Evolutionary conservation across 2,888 invertebrate genomes (phyloP).

Genomic region (Drosophila anomalipes): DNA sequence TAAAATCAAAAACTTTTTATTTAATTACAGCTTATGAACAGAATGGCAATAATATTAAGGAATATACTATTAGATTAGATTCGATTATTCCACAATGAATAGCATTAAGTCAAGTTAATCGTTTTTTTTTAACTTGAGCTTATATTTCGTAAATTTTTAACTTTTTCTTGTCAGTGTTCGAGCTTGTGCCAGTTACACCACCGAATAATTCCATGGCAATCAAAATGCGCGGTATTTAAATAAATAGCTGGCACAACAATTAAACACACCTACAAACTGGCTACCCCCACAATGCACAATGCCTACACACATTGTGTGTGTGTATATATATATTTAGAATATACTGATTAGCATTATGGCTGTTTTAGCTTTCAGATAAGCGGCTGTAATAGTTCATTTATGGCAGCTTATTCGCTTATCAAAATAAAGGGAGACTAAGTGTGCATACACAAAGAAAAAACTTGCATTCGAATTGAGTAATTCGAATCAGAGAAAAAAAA

Average conservation of each 20-base stretch:
- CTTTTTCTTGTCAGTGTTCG: neutral
- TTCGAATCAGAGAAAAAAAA: neutral
- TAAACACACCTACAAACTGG: neutral
- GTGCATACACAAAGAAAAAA: neutral
- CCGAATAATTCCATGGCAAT: neutral
- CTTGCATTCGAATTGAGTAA: neutral
- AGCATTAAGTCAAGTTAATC: neutral
- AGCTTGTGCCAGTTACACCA: neutral
- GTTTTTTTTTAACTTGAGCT: neutral
- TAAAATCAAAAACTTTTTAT: neutral
- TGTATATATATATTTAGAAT: neutral
- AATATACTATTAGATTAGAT: neutral
- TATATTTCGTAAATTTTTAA: fast-evolving
- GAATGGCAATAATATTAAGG: neutral
- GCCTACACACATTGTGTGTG: neutral
- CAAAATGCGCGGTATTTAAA: conserved; percentile 15
- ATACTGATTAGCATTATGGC: neutral
- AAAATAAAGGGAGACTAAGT: neutral
- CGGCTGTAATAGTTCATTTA: conserved; percentile 1
- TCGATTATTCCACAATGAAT: neutral
- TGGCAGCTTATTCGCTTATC: neutral
- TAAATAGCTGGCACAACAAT: conserved; percentile 32
- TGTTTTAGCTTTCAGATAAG: neutral
- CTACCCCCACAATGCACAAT: neutral
- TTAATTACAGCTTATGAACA: neutral